Percentiles rank a stretch among this genome's conserved stretches.
phyloP scores from a whole-genome alignment of 2,797 vertebrate genomes.

The Syngnathus acus region DNA sequence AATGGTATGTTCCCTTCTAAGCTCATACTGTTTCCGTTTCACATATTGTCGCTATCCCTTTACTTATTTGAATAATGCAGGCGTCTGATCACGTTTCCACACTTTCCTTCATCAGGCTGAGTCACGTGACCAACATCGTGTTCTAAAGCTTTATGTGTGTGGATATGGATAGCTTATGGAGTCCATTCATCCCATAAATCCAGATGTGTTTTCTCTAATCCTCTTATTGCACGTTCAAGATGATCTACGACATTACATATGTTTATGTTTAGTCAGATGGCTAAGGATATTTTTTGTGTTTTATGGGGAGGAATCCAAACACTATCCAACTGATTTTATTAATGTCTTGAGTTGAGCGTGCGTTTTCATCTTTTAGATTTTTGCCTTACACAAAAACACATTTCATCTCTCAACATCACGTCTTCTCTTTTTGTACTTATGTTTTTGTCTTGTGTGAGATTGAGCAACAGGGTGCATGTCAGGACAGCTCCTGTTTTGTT shows the following conservation, averaged over 20 bases:
- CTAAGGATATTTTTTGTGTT: not conserved
- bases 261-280: not conserved
- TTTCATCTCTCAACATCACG: constrained; percentile 1
- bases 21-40: constrained; percentile 15
- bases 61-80: constrained; percentile 63
- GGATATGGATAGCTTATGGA: not conserved
- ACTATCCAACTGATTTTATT: not conserved
- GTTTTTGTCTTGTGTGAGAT: constrained; percentile 7
- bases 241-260: not conserved
- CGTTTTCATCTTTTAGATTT: not conserved
- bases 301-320: not conserved
- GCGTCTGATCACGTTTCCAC: constrained; percentile 46
- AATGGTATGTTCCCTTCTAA: constrained; percentile 18
- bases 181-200: constrained; percentile 1
- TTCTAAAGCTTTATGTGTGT: constrained; percentile 11
- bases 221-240: not conserved
- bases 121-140: constrained; percentile 45
- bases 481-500: constrained; percentile 15
- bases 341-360: not conserved
- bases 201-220: constrained; percentile 4
- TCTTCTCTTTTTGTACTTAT: constrained; percentile 8
- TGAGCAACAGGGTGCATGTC: constrained; percentile 11
- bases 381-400: not conserved
- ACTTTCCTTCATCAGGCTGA: constrained; percentile 23
- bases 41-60: constrained; percentile 40